Percentiles rank a stretch among this genome's conserved stretches.
phyloP scores from a whole-genome alignment of 2,113 vertebrate genomes.

The Lichenostomus cassidix region DNA sequence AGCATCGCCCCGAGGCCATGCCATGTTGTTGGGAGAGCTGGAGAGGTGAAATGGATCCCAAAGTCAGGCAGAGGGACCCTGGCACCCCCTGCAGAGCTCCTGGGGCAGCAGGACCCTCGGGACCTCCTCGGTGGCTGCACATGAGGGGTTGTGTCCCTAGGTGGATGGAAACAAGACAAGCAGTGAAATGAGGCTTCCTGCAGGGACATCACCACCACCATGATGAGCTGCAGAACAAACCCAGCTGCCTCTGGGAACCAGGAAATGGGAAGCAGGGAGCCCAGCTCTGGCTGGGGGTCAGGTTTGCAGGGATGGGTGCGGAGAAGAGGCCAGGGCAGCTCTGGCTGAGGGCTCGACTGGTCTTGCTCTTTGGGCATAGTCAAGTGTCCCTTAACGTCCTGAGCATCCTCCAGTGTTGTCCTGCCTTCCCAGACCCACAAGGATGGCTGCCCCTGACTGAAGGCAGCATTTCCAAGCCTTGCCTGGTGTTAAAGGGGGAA shows the following conservation, averaged over 20 bases:
- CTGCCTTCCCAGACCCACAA: background rate
- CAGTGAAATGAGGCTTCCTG: background rate
- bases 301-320: background rate
- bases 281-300: fast-evolving
- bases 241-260: background rate
- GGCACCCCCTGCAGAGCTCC: fast-evolving
- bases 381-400: background rate
- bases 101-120: background rate
- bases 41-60: background rate
- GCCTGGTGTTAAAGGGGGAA: background rate
- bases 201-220: background rate
- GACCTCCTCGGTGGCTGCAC: fast-evolving
- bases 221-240: background rate
- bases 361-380: background rate
- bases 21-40: background rate
- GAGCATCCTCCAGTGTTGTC: background rate
- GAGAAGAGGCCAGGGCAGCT: background rate
- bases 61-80: background rate
- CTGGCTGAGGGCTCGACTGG: background rate
- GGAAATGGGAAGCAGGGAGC: background rate
- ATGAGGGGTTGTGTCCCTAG: background rate
- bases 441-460: background rate
- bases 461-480: background rate
- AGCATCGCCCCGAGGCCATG: fast-evolving
- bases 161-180: background rate